Evolutionary conservation across 2,888 invertebrate species (phyloP).

Genomic region (Habroteleia sp.): DNA sequence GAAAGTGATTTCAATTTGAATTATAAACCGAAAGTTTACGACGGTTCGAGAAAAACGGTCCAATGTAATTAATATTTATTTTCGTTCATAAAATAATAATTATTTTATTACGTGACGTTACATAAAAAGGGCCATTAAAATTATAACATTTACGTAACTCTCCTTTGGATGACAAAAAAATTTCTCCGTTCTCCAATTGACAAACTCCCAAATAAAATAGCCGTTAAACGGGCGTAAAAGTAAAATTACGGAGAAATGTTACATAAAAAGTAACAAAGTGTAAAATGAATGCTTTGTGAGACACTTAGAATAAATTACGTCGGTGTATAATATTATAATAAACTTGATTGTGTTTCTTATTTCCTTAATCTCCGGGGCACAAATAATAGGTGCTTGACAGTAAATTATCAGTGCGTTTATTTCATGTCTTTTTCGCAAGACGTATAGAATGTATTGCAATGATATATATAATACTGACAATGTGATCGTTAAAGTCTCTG

Average conservation of each 20-base stretch:
- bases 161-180: conserved; percentile 16
- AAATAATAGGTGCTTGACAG: conserved; percentile 56
- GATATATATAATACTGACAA: conserved; percentile 62
- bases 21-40: background rate
- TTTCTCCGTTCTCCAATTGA: conserved; percentile 20
- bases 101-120: conserved; percentile 8
- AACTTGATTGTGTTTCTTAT: conserved; percentile 60
- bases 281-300: conserved; percentile 48
- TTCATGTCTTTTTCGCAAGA: conserved; percentile 64
- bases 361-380: conserved; percentile 60
- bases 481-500: conserved; percentile 66
- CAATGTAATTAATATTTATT: background rate
- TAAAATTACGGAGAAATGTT: conserved; percentile 34
- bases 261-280: conserved; percentile 36
- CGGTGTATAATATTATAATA: conserved; percentile 54
- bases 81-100: conserved; percentile 3
- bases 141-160: conserved; percentile 5
- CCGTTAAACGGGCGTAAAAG: conserved; percentile 33
- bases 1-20: conserved; percentile 5
- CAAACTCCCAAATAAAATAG: conserved; percentile 42
- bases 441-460: conserved; percentile 57
- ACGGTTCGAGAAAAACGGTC: background rate
- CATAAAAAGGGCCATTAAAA: conserved; percentile 14
- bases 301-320: conserved; percentile 51
- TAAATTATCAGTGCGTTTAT: conserved; percentile 62